phyloP scores from a whole-genome alignment of 2,888 invertebrate species.

The Schizotus pectinicornis region DNA sequence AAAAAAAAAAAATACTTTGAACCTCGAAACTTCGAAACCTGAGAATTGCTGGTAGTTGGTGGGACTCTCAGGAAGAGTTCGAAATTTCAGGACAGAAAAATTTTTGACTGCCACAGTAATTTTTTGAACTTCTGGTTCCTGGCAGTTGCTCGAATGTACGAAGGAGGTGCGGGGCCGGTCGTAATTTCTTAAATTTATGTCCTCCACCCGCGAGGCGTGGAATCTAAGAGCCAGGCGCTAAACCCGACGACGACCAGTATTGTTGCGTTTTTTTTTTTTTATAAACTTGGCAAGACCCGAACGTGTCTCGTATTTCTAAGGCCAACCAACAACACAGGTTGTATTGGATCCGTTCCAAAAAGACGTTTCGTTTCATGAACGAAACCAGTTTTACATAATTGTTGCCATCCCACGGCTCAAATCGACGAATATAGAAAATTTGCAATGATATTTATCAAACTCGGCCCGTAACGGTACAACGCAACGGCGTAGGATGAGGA shows the following conservation, averaged over 20 bases:
- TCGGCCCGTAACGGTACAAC: constrained; percentile 16
- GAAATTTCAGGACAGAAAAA: no score
- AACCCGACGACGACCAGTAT: not conserved
- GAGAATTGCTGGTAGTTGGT: no score
- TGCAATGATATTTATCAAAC: constrained; percentile 15
- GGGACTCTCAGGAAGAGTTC: no score
- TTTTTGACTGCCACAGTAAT: no score
- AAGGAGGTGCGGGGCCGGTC: not conserved
- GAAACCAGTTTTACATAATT: constrained; percentile 29
- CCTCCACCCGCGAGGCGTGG: no score
- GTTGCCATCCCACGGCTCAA: constrained; percentile 8
- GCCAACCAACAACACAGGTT: constrained; percentile 22
- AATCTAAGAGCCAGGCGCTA: not conserved
- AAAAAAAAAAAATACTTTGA: no score
- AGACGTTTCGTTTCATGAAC: constrained; percentile 20
- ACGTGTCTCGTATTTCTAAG: constrained; percentile 21
- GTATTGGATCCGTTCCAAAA: constrained; percentile 29
- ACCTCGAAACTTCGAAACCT: no score
- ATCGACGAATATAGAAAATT: constrained; percentile 16
- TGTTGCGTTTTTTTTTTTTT: constrained; percentile 15
- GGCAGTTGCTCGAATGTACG: not conserved
- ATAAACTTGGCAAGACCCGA: constrained; percentile 11
- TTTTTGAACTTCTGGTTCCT: no score
- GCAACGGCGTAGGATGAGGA: not conserved
- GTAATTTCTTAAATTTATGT: not conserved